Evolutionary conservation across 1,140 invertebrate genomes (phyloP).

Genomic region (Sitophilus oryzae): DNA sequence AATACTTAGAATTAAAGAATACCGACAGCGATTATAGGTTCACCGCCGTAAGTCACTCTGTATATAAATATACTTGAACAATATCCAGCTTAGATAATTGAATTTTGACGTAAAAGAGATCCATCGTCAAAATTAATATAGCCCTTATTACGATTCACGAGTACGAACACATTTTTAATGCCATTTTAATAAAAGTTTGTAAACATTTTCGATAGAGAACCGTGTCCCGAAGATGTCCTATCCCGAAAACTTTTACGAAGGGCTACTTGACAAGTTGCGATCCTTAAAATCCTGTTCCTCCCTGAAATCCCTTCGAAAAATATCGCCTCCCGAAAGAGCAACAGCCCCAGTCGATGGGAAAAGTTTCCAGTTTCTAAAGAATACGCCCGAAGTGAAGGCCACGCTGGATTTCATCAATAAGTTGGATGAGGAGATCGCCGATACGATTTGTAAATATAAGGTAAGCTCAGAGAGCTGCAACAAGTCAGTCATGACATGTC

Average conservation of each 20-base stretch:
- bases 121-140: too few relatives aligned
- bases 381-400: conserved; percentile 16
- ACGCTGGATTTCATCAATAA: conserved; percentile 16
- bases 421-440: conserved; percentile 13
- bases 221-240: too few relatives aligned
- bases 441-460: conserved; percentile 17
- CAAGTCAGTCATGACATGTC: too few relatives aligned
- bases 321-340: not conserved
- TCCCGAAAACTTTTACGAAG: conserved; percentile 16
- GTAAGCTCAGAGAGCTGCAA: too few relatives aligned
- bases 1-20: too few relatives aligned
- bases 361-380: conserved; percentile 17
- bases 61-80: too few relatives aligned
- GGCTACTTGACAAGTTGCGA: conserved; percentile 18
- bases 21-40: too few relatives aligned
- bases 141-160: too few relatives aligned
- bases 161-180: not conserved
- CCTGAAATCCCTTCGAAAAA: conserved; percentile 6
- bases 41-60: too few relatives aligned
- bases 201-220: not conserved
- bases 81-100: too few relatives aligned
- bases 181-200: not conserved
- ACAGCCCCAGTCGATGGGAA: not conserved
- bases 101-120: too few relatives aligned
- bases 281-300: conserved; percentile 18